These are phyloP conservation scores for Oreochromis mossambicus DNA, from an alignment of 2,797 vertebrate genomes.

Conservation along the genomic window DNA sequence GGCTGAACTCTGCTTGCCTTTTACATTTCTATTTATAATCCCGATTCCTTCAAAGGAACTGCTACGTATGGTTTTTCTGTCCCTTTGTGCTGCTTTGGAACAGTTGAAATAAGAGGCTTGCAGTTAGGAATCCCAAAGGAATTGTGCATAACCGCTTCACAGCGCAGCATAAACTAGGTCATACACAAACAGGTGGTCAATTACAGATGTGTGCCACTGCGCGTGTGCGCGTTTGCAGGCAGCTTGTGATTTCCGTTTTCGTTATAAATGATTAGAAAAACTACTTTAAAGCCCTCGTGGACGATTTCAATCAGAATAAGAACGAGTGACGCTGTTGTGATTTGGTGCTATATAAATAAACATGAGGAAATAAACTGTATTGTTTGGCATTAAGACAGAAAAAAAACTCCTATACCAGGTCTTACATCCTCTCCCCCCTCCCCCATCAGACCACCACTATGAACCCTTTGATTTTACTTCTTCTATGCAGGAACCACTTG, in stretches of 20 bases:
- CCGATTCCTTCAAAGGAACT: conserved; percentile 24
- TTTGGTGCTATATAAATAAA: background rate
- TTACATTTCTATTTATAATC: conserved; percentile 24
- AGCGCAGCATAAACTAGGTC: conserved; percentile 44
- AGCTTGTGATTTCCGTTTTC: background rate
- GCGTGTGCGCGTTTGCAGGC: background rate
- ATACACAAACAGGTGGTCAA: conserved; percentile 59
- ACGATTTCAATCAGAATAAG: background rate
- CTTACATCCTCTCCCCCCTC: background rate
- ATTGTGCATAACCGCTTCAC: background rate
- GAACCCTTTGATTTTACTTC: background rate
- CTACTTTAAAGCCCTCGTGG: background rate
- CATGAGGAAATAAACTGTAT: background rate
- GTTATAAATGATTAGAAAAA: conserved; percentile 7
- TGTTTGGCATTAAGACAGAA: background rate
- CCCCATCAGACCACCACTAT: background rate
- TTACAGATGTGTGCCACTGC: conserved; percentile 38
- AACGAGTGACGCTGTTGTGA: background rate
- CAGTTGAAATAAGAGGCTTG: conserved; percentile 26
- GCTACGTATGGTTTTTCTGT: background rate
- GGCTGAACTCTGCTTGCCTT: conserved; percentile 30
- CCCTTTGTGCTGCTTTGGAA: conserved; percentile 31
- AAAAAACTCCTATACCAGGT: background rate
- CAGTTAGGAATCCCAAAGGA: conserved; percentile 27
- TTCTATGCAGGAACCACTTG: conserved; percentile 1